A percentile compares a stretch with the other conserved stretches of the same genome.
These are phyloP conservation scores for Oegoconia quadripuncta DNA, from an alignment of 2,888 invertebrate genomes.

Conservation along the genomic window DNA sequence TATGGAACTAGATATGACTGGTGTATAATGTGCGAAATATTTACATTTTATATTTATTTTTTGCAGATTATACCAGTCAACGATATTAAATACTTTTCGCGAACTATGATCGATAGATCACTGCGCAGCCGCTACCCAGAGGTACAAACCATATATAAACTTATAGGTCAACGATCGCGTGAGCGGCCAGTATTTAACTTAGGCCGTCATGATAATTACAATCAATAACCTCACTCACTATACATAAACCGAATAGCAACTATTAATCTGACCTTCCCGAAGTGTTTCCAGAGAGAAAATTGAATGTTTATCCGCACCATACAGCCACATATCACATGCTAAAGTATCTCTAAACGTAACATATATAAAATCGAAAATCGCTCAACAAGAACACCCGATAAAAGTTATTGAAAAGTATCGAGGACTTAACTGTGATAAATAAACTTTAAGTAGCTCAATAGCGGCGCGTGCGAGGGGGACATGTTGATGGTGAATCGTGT, in stretches of 20 bases:
- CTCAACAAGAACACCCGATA: conserved; percentile 22
- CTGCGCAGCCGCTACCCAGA: too few species aligned
- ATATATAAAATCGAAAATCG: conserved; percentile 13
- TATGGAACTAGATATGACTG: too few species aligned
- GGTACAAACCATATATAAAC: too few species aligned
- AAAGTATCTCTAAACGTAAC: conserved; percentile 6
- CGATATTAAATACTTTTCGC: too few species aligned
- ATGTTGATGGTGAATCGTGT: background rate
- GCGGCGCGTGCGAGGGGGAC: conserved; percentile 30
- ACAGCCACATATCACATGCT: conserved; percentile 12
- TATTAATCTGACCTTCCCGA: conserved; percentile 47
- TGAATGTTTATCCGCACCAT: conserved; percentile 9
- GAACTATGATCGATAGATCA: too few species aligned
- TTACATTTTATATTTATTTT: too few species aligned
- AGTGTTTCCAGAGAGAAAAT: conserved; percentile 22
- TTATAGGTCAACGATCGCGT: conserved; percentile 38
- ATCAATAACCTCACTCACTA: conserved; percentile 61
- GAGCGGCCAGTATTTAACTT: conserved; percentile 54
- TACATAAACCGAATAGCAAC: conserved; percentile 49
- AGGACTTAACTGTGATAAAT: conserved; percentile 56
- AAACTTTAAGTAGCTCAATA: conserved; percentile 51
- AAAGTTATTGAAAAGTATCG: conserved; percentile 26
- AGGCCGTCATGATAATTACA: conserved; percentile 68
- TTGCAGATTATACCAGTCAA: too few species aligned
- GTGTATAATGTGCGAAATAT: too few species aligned